phyloP scores from a whole-genome alignment of 2,113 vertebrate genomes.

The Aplodontia rufa region DNA sequence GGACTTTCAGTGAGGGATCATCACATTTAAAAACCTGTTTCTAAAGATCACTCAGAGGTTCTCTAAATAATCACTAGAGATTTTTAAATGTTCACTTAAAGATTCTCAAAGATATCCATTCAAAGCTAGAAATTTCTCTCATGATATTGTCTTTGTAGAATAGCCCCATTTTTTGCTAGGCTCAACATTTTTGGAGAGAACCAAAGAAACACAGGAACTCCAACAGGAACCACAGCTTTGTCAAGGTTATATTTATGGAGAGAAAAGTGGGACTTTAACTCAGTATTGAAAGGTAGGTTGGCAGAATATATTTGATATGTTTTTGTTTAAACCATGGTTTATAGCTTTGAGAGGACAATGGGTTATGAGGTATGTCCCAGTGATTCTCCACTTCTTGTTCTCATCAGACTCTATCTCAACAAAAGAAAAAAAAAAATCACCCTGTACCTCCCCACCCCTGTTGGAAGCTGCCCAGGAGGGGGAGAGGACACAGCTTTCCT shows the following conservation, averaged over 20 bases:
- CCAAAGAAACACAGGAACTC: background rate
- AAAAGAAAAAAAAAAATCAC: background rate
- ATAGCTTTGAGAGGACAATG: conserved; percentile 21
- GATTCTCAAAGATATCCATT: background rate
- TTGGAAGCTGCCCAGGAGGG: background rate
- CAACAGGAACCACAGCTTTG: background rate
- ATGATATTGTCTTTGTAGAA: background rate
- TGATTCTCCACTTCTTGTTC: background rate
- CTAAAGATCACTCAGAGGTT: conserved; percentile 1
- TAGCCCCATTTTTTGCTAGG: background rate
- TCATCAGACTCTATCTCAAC: background rate
- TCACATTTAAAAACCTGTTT: background rate
- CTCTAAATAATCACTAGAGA: background rate
- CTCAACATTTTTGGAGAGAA: background rate
- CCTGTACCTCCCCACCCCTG: background rate
- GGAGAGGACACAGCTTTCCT: background rate
- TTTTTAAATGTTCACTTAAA: conserved; percentile 17
- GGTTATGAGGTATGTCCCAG: background rate
- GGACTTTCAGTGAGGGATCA: background rate
- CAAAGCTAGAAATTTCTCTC: conserved; percentile 21
- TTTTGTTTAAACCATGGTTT: conserved; percentile 45
- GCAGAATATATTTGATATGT: conserved; percentile 10
- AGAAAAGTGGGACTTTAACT: background rate
- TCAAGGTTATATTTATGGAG: conserved; percentile 7
- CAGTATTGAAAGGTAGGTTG: background rate